Evolutionary conservation across 2,797 vertebrate genomes (phyloP), one percentile per base, ranked within the genome.

Genomic region (Molossus alvarezi): DNA sequence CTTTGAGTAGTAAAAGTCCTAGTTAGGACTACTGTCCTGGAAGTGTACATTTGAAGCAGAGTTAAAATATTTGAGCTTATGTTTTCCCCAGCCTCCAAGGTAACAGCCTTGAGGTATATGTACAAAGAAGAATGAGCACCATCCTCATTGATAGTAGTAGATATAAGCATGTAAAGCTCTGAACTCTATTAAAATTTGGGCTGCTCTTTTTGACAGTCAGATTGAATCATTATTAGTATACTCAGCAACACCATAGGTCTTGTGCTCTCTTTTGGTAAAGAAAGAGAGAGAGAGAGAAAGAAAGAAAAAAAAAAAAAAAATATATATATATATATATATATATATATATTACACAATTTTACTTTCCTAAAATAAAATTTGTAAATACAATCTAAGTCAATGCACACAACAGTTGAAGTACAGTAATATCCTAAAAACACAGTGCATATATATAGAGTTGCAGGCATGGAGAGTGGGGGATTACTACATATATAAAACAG

Each of bases 1-100:
- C 29, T 76, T 69, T 73, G 84, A 81, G 41, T 57, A 91, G 41
- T 88, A 71, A 88, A 60, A 88, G 64, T 51, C 41, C 33, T 79
- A 17, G 45, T 92, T 20, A 64, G 11, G 37, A 33, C 15, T 83
- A 51, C 3, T 60, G 5, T 51, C 67, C 76, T 93, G n/a, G 7
- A 95, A 96, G 81, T 69, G 82, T 8, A 6, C 13, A 6, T 79
- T 77, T 84, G 13, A 90, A 84, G 29, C 15, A 93, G 55, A 65
- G 14, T 37, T 21, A 67, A 83, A 64, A 72, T 51, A 82, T 45
- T 84, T 67, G 23, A 64, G 11, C 7, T 95, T 65, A 20, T 9
- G 29, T 55, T 55, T 81, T 37, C 2, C 6, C 5, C 6, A 91
- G 2, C 1, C 14, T 93, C 27, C 71, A 83, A 89, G 55, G 18